Base-by-base conservation (phyloP, 2,797 vertebrate species). In the Sebastes minor region DNA sequence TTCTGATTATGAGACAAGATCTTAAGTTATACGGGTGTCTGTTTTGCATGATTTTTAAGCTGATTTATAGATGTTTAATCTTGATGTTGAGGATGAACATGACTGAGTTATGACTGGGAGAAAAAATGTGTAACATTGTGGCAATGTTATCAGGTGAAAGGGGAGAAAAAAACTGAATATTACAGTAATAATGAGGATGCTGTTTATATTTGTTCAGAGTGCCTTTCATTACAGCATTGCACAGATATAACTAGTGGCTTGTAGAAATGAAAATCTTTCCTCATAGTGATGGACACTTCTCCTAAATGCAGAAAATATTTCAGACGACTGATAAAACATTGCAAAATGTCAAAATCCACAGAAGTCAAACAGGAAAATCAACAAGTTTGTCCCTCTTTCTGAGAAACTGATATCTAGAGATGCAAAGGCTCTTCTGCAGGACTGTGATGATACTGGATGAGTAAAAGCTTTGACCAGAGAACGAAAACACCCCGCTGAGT, bases 391-490 rank as follows among this genome's bases (percentile, higher is more conserved):
- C 11, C 30, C 33, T 70, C n/a, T 71, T 62, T 2, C 27, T 23
- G 11, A 28, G 65, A 64, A 61, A 30, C 63, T 70, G 42, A 27
- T 65, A 59, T 67, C 14, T 83, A 30, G 6, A 72, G 59, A 78
- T 62, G 33, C 46, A 52, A 67, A 56, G 20, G 23, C 46, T 65
- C 42, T 66, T 63, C 55, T 73, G 62, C 33, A 69, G 74, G 42
- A 20, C 69, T 55, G 12, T 55, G 49, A 79, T 66, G 8, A 72
- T 20, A 53, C 49, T 53, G n/a, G 46, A 35, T n/a, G 33, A 76
- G 22, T 16, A 23, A 55, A 61, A 65, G 10, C 71, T 65, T 71
- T 28, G 23, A 46, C 35, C 16, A 16, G 64, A 67, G 62, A 72
- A 13, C 14, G 61, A 59, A 57, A n/a, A 25, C 22, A 33, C 13